Evolutionary conservation across 2,113 vertebrate genomes (phyloP), one percentile per base, ranked within the genome.

Genomic region (Odontesthes bonariensis): DNA sequence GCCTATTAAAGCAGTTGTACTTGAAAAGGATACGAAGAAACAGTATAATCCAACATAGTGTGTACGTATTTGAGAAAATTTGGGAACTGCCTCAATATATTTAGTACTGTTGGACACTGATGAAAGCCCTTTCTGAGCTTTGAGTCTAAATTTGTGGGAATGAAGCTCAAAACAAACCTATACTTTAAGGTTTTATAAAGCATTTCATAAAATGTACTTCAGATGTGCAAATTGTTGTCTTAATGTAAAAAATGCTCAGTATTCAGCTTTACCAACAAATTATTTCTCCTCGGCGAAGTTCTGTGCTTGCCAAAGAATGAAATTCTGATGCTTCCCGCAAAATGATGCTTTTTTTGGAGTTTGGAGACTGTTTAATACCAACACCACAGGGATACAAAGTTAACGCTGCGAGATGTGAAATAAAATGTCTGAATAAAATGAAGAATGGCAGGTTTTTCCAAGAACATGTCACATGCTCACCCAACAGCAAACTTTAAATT

Each of bases 321-420:
- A 69, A 75, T 71, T 79, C 54, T 62, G 23, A 70, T 73, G 51
- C 66, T 81, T 86, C 69, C 73, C 55, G 5, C 61, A 67, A n/a
- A 81, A 81, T 53, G 42, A 82, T 68, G 40, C 31, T 38, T 90
- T 44, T 89, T 92, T 91, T 89, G 87, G 87, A 80, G 61, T 75
- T 74, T 61, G 20, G 70, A 55, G 65, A 88, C 75, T 82, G 82
- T 82, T 69, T 87, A 65, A 83, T 76, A 72, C 62, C 83, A 88
- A 86, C 88, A 88, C 79, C 69, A 32, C 68, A 66, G 55, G 42
- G 73, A 74, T 70, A 46, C 20, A 56, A 68, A 73, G 65, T 85
- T 70, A 83, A 82, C 73, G 73, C 69, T 81, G 64, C 69, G 63
- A 81, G 90, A 91, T 72, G 64, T 79, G 68, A 87, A 87, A 77